Base-by-base conservation (phyloP, 2,113 vertebrate genomes). In the Anolis carolinensis region DNA sequence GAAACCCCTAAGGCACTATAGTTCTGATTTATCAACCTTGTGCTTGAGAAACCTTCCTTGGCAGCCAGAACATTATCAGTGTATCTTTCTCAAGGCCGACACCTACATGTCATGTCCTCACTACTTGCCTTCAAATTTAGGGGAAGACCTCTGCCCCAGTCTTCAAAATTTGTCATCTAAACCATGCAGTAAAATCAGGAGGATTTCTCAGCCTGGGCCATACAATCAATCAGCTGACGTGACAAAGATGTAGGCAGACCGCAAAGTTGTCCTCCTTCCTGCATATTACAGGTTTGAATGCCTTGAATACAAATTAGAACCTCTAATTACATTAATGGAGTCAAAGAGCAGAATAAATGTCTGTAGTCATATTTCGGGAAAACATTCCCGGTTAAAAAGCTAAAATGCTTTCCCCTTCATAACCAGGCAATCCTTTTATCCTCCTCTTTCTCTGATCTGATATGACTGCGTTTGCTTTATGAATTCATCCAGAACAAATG, bases 301-400 rank as follows among this genome's bases (percentile, higher is more conserved):
- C 83, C 70, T 77, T 91, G 91, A 87, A 86, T 89, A 86, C 48
- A 88, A 87, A 94, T 92, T 90, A 89, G 90, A 87, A 91, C 83
- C 85, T 78, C 70, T 72, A 86, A 87, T 90, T 90, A 81, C 79
- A 88, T 75, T 88, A 92, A 44, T 75, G 88, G 48, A 85, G 90
- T 87, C 62, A 90, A 93, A 86, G 88, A 93, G 86, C 1, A 79
- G 84, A 93, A 92, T 92, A 87, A 88, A 88, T 92, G n/a, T 4
- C 20, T 80, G 59, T 6, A 62, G 52, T 82, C 16, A 21, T 90
- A 92, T 91, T 91, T 89, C 86, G 87, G 88, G 76, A 91, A 89
- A 93, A 91, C 5, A 89, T 84, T 81, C 84, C 81, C 73, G 85
- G 82, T 88, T 84, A 9, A 89, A 88, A 78, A 86, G 11, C n/a